A percentile compares a stretch with the other conserved stretches of the same genome.
phyloP scores from a whole-genome alignment of 2,888 invertebrate species.

The Chydorus sphaericus region DNA sequence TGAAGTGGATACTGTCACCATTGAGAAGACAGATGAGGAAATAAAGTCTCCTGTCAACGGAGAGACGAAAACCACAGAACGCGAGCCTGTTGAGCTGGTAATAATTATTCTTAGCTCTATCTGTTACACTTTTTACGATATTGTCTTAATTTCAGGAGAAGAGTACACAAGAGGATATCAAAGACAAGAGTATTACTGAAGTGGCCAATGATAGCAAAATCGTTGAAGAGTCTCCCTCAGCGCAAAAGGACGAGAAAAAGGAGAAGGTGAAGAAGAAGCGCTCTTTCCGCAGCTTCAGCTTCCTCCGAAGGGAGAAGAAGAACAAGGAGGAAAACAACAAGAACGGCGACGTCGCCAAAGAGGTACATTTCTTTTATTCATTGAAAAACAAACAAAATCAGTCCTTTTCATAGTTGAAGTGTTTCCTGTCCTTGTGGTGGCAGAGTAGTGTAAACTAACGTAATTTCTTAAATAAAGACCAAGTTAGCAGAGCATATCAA shows the following conservation, averaged over 20 bases:
- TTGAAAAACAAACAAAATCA: not conserved
- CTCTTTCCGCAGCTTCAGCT: conserved; percentile 17
- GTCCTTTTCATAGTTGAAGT: too few species aligned
- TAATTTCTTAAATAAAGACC: too few species aligned
- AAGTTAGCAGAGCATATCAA: too few species aligned
- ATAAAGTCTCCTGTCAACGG: conserved; percentile 8
- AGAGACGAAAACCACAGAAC: conserved; percentile 11
- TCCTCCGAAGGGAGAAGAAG: conserved; percentile 17
- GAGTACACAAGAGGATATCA: conserved; percentile 8
- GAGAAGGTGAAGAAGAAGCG: conserved; percentile 18
- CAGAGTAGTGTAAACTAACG: too few species aligned
- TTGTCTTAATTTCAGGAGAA: not conserved
- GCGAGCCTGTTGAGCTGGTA: conserved; percentile 4
- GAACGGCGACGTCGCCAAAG: conserved; percentile 16
- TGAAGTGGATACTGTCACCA: conserved; percentile 2
- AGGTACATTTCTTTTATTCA: not conserved
- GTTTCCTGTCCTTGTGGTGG: too few species aligned
- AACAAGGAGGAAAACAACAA: conserved; percentile 16
- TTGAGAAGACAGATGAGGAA: conserved; percentile 14
- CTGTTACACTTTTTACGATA: not conserved
- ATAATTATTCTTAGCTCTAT: not conserved
- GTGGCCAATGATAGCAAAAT: conserved; percentile 8
- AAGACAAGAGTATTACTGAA: conserved; percentile 7
- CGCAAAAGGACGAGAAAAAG: conserved; percentile 15
- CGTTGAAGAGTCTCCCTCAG: conserved; percentile 8